These are phyloP conservation scores for Lampris incognitus DNA, from an alignment of 2,113 vertebrate genomes.

Conservation along the genomic window DNA sequence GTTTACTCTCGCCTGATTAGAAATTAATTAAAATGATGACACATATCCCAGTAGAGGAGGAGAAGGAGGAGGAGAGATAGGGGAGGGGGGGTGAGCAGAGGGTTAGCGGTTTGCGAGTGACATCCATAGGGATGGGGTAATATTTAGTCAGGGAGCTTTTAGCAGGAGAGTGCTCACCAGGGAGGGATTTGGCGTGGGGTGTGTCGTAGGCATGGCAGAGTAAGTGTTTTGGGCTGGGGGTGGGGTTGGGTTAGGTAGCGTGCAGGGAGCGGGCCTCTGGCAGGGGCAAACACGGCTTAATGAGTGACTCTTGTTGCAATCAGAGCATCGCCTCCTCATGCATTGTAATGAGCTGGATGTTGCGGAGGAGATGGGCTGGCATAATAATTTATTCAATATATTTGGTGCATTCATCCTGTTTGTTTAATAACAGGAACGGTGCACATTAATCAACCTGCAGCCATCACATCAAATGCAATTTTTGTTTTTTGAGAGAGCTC, in stretches of 20 bases:
- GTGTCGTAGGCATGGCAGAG: conserved; percentile 60
- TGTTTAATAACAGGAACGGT: conserved; percentile 77
- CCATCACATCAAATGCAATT: conserved; percentile 69
- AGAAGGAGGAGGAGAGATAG: conserved; percentile 32
- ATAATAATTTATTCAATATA: conserved; percentile 82
- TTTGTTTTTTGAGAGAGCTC: conserved; percentile 50
- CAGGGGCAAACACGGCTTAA: conserved; percentile 78
- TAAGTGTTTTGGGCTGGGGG: conserved; percentile 69
- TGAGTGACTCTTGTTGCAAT: conserved; percentile 82
- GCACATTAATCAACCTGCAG: conserved; percentile 80
- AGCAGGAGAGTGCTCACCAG: conserved; percentile 61
- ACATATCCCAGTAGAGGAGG: conserved; percentile 81
- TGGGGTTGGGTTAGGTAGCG: conserved; percentile 34
- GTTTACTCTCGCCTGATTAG: conserved; percentile 87
- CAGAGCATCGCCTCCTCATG: conserved; percentile 80
- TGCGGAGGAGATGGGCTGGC: conserved; percentile 69
- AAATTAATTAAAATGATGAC: conserved; percentile 89
- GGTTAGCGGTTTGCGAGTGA: conserved; percentile 70
- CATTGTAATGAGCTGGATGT: conserved; percentile 80
- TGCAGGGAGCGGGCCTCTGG: conserved; percentile 64
- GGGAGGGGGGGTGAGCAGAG: conserved; percentile 47
- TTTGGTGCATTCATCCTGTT: conserved; percentile 80
- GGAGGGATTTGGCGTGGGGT: conserved; percentile 70
- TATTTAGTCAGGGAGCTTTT: conserved; percentile 68
- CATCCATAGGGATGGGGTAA: conserved; percentile 72